Evolutionary conservation across 2,113 vertebrate genomes (phyloP).

Genomic region (Spilogale gracilis): DNA sequence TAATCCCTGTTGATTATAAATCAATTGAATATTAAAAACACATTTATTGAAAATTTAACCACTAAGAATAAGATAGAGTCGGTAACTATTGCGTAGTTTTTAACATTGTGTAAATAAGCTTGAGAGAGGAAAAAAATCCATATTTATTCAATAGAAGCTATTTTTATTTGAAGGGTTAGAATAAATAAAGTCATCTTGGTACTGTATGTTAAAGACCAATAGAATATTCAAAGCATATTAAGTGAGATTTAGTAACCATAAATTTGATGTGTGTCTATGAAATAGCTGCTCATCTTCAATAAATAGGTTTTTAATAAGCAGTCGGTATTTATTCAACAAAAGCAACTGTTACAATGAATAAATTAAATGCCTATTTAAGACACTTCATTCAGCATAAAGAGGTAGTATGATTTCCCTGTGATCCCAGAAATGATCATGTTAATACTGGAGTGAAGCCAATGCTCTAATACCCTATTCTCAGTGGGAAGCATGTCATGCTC

Average conservation of each 20-base stretch:
- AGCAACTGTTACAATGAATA: slow-evolving; percentile 74
- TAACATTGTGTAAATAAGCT: slow-evolving; percentile 76
- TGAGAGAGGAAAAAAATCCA: neutral
- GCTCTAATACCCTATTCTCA: neutral
- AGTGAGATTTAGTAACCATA: slow-evolving; percentile 78
- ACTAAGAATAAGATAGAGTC: slow-evolving; percentile 67
- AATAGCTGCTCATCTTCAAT: slow-evolving; percentile 75
- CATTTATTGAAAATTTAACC: slow-evolving; percentile 71
- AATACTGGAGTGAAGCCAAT: neutral
- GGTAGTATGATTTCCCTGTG: neutral
- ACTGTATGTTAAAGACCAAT: slow-evolving; percentile 70
- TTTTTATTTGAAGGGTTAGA: slow-evolving; percentile 73
- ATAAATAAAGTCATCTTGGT: slow-evolving; percentile 46
- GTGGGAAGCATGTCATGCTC: neutral
- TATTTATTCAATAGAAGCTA: slow-evolving; percentile 68
- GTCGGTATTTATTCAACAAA: slow-evolving; percentile 79
- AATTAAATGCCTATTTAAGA: slow-evolving; percentile 72
- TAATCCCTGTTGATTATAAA: slow-evolving; percentile 79
- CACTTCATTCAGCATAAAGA: slow-evolving; percentile 40
- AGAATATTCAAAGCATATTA: slow-evolving; percentile 74
- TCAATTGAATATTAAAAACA: slow-evolving; percentile 77
- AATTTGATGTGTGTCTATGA: slow-evolving; percentile 74
- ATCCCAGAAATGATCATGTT: neutral
- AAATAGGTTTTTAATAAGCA: slow-evolving; percentile 81
- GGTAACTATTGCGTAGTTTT: slow-evolving; percentile 71